These are phyloP conservation scores for Xiphorhynchus erythropygius DNA, from an alignment of 2,797 vertebrate genomes.

Conservation along the genomic window DNA sequence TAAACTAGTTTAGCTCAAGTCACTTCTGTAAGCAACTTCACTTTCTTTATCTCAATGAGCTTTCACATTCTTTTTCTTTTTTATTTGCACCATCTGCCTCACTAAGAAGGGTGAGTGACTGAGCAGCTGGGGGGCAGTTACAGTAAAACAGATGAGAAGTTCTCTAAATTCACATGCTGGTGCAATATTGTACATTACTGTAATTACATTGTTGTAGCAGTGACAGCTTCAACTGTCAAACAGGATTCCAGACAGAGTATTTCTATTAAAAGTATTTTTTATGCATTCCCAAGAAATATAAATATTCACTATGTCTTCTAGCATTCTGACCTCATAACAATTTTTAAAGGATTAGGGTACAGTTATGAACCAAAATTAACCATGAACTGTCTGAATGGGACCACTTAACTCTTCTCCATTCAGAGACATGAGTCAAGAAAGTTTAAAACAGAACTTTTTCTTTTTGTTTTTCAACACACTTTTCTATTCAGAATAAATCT, in stretches of 20 bases:
- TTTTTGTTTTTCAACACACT: neutral
- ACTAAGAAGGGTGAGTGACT: neutral
- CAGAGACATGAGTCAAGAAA: neutral
- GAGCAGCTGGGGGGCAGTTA: neutral
- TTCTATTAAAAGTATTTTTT: neutral
- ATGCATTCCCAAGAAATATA: neutral
- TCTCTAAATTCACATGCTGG: neutral
- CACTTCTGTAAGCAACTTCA: neutral
- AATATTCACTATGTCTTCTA: neutral
- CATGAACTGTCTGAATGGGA: neutral
- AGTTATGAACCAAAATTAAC: neutral
- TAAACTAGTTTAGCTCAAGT: neutral
- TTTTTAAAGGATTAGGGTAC: neutral
- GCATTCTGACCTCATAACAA: neutral
- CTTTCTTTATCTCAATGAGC: neutral
- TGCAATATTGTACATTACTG: neutral
- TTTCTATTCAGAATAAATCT: neutral
- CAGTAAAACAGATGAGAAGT: neutral
- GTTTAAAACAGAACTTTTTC: neutral
- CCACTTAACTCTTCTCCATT: accelerated
- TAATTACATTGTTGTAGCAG: neutral
- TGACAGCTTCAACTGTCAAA: neutral
- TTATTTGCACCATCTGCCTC: neutral
- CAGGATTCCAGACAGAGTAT: neutral
- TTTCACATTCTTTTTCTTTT: neutral